These are phyloP conservation scores for Passer montanus DNA, from an alignment of 2,113 vertebrate genomes.

Conservation along the genomic window DNA sequence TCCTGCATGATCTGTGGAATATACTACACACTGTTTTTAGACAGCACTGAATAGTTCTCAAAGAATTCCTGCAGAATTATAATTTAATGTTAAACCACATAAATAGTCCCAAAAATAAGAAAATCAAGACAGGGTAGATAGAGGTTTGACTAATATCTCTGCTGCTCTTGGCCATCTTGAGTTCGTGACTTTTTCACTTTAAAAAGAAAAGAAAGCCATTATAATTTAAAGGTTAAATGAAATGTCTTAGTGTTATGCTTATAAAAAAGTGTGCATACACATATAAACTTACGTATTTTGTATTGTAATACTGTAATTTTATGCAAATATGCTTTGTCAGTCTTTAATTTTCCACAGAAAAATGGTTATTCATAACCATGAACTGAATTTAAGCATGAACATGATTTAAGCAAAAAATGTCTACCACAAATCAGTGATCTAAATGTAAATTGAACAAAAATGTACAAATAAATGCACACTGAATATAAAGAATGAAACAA, in stretches of 20 bases:
- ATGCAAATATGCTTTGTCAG: background rate
- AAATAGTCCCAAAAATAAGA: background rate
- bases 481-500: background rate
- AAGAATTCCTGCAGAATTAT: slow-evolving; percentile 58
- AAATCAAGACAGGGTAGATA: background rate
- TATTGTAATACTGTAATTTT: background rate
- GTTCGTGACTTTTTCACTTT: background rate
- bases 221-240: background rate
- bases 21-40: slow-evolving; percentile 68
- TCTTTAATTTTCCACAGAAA: background rate
- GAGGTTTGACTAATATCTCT: background rate
- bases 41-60: slow-evolving; percentile 45
- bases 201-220: background rate
- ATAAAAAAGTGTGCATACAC: fast-evolving
- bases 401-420: background rate
- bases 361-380: background rate
- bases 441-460: background rate
- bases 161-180: background rate
- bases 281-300: background rate
- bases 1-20: slow-evolving; percentile 70
- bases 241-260: background rate
- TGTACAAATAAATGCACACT: background rate
- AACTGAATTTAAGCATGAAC: background rate
- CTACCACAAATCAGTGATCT: background rate
- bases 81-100: slow-evolving; percentile 59